Percentiles rank a stretch among this genome's conserved stretches.
phyloP scores from a whole-genome alignment of 1,140 invertebrate species.

The Drosophila triauraria region DNA sequence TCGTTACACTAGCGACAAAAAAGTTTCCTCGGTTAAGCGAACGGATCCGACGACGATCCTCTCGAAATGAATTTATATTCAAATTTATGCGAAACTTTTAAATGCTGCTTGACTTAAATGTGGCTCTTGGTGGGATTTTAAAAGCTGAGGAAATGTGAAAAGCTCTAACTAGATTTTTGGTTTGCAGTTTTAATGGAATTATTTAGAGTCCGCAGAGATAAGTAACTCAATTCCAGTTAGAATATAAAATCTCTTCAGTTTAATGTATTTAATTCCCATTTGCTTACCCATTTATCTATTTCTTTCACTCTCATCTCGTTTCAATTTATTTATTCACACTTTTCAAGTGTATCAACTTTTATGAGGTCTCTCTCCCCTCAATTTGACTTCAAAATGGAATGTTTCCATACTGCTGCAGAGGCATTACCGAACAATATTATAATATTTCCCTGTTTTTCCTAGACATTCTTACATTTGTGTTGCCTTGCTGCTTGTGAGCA shows the following conservation, averaged over 20 bases:
- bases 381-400: constrained; percentile 5
- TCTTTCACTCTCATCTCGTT: neutral
- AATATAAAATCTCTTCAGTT: neutral
- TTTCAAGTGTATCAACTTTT: constrained; percentile 6
- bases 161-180: constrained; percentile 11
- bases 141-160: constrained; percentile 2
- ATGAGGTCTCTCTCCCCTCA: constrained; percentile 6
- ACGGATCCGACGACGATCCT: constrained; percentile 6
- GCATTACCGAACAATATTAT: constrained; percentile 40
- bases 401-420: constrained; percentile 6
- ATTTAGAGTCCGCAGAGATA: neutral
- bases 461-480: constrained; percentile 7
- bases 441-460: constrained; percentile 44
- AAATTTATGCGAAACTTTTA: constrained; percentile 62
- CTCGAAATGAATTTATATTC: constrained; percentile 43
- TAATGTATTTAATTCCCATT: neutral
- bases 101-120: constrained; percentile 25
- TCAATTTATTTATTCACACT: constrained; percentile 9
- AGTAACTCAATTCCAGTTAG: neutral
- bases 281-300: neutral
- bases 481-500: constrained; percentile 24
- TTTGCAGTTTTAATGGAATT: neutral
- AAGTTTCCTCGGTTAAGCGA: constrained; percentile 40
- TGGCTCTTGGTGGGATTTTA: neutral
- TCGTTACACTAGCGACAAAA: constrained; percentile 53